Conservation (phyloP, 1,140 invertebrate genomes). For the Drosophila sechellia region DNA sequence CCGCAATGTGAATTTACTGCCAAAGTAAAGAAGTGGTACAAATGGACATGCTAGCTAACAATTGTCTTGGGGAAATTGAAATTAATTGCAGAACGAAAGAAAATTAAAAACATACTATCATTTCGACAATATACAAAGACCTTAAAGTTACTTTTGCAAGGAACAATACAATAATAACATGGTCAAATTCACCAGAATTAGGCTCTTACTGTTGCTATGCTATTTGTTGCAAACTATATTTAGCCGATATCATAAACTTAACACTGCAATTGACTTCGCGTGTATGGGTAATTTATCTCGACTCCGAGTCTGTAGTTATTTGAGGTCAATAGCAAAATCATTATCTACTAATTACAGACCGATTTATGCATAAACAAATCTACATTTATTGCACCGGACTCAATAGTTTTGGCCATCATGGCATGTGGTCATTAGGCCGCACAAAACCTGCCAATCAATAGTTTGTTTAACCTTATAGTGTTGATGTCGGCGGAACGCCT, state of each 20-base stretch:
- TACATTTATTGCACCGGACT: constrained; percentile 44
- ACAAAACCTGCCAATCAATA: constrained; percentile 58
- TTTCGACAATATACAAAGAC: constrained; percentile 1
- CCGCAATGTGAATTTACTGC: neutral
- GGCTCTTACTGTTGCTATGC: constrained; percentile 4
- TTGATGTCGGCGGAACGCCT: constrained; percentile 46
- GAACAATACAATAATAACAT: neutral
- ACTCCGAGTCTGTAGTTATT: constrained; percentile 34
- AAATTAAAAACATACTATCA: too few relatives aligned
- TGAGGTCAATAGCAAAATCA: constrained; percentile 71
- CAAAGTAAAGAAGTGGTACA: neutral
- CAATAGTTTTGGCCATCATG: constrained; percentile 34
- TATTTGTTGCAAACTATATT: constrained; percentile 54
- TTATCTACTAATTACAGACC: constrained; percentile 66
- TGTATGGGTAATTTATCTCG: constrained; percentile 9
- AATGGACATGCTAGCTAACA: neutral
- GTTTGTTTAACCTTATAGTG: constrained; percentile 24
- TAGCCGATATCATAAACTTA: constrained; percentile 19
- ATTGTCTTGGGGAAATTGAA: too few relatives aligned
- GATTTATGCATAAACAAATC: constrained; percentile 45
- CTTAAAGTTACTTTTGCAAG: neutral
- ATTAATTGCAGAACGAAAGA: too few relatives aligned
- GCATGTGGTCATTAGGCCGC: constrained; percentile 48
- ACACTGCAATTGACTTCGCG: constrained; percentile 20
- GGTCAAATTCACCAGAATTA: too few relatives aligned